Base-by-base conservation (phyloP, 2,797 vertebrate genomes). In the Nannoperca australis region DNA sequence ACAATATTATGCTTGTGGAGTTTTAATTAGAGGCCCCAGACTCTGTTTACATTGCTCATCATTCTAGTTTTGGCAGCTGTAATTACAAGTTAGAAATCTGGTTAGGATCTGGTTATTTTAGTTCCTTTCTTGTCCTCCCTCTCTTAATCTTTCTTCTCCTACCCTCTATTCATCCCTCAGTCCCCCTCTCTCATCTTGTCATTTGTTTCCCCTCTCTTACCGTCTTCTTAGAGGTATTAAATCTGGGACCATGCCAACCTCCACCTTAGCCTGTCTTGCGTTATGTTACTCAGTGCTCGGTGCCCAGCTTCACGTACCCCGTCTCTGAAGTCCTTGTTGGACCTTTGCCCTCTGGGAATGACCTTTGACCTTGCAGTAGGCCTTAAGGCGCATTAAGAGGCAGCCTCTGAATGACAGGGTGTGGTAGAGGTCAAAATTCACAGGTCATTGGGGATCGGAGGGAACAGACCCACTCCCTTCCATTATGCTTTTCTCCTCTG, bases 391-490 rank as follows among this genome's bases (percentile, higher is more conserved):
- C 54, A 77, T 93, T 86, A 77, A 82, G 73, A 88, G 59, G 24
- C 45, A 59, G 66, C 24, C 40, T 79, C 42, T 88, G 81, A 91
- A 89, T 91, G 85, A 88, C 75, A 74, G 83, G 81, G 85, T 76
- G 77, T 73, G 79, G 65, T 65, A 14, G 59, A 73, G 84, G 90
- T 89, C 85, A 90, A 74, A 80, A 62, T 82, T 87, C 86, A 76
- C 56, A 82, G 85, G 82, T 91, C 91, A 85, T 63, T 34, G 38
- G 50, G 69, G 79, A 83, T 89, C 74, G 42, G 69, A 47, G 49
- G 44, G 0, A 61, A 62, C 47, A 36, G 42, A 49, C 66, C 77
- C 70, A 63, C 79, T 82, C 76, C 65, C 67, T 60, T 72, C 56
- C 32, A 81, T 85, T 76, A 65, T 85, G 34, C 4, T 32, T 40